Base-by-base conservation (phyloP, 2,888 invertebrate genomes). In the Troides aeacus region DNA sequence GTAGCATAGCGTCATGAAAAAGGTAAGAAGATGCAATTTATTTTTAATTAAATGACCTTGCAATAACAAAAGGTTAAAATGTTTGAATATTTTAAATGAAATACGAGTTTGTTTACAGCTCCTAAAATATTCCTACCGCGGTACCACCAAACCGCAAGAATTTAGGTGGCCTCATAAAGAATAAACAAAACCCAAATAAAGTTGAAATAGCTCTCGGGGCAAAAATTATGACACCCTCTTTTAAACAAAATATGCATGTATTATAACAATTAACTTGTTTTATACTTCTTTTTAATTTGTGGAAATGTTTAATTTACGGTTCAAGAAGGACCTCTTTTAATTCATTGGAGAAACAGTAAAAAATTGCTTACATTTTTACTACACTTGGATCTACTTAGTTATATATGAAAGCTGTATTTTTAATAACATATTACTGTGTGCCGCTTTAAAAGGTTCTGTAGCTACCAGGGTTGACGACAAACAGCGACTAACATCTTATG, bases 131-230 rank as follows among this genome's bases (percentile, higher is more conserved):
- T 50, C 30, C 50, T 21, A 21, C 53, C 36, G 46, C 1, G 24
- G 39, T 67, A 62, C 56, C 39, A 62, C 39, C 23, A 56, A 61
- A 53, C 17, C 39, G 56, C 67, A 57, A 67, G 62, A 62, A 62
- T 42, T 57, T 57, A 57, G 57, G 39, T 21, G 39, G 62, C 57
- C 42, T 67, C 53, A 36, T 66, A 66, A 67, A 67, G 24, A 57
- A 67, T 67, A 62, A 67, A 62, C 62, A 42, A 42, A 39, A 30
- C 67, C 57, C 23, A 24, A 39, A 67, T 67, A 62, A 62, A 67
- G 10, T 42, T 57, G 18, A 57, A 62, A 67, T 62, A n/a, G 67
- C 62, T 24, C 57, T 57, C 24, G 15, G 12, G 24, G 42, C 15
- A 67, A 61, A 61, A 67, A 50, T 66, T 66, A 61, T 3, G 56